Evolutionary conservation across 2,797 vertebrate genomes (phyloP).

Genomic region (Pipistrellus kuhlii): DNA sequence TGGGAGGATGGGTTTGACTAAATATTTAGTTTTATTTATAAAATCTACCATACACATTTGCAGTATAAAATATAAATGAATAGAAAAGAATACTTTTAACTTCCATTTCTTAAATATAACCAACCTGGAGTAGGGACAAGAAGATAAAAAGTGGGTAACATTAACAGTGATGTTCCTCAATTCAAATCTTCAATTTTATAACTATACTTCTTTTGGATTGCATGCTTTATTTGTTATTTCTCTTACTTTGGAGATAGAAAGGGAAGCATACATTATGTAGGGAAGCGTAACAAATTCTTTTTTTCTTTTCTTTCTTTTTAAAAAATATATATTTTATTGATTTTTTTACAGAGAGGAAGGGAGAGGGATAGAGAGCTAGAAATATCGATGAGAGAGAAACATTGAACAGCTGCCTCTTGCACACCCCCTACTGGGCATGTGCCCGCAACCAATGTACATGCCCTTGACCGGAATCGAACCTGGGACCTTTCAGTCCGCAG

Average conservation of each 20-base stretch:
- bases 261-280: not conserved
- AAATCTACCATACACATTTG: not conserved
- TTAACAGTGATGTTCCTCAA: not conserved
- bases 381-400: too few relatives aligned
- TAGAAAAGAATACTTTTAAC: not conserved
- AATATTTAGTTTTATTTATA: conserved; percentile 59
- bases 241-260: not conserved
- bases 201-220: not conserved
- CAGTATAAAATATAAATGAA: conserved; percentile 43
- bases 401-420: too few relatives aligned
- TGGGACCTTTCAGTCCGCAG: too few relatives aligned
- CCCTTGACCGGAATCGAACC: too few relatives aligned
- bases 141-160: not conserved
- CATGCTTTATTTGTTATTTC: not conserved
- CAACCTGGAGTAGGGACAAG: not conserved
- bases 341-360: too few relatives aligned
- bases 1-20: not conserved
- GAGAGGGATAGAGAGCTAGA: too few relatives aligned
- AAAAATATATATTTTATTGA: too few relatives aligned
- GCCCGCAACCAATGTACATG: too few relatives aligned
- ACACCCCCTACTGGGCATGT: too few relatives aligned
- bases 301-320: too few relatives aligned
- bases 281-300: not conserved
- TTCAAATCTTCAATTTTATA: conserved; percentile 16
- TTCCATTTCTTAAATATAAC: not conserved